Conservation (phyloP, 2,113 vertebrate genomes). For the Marmota flaviventris region DNA sequence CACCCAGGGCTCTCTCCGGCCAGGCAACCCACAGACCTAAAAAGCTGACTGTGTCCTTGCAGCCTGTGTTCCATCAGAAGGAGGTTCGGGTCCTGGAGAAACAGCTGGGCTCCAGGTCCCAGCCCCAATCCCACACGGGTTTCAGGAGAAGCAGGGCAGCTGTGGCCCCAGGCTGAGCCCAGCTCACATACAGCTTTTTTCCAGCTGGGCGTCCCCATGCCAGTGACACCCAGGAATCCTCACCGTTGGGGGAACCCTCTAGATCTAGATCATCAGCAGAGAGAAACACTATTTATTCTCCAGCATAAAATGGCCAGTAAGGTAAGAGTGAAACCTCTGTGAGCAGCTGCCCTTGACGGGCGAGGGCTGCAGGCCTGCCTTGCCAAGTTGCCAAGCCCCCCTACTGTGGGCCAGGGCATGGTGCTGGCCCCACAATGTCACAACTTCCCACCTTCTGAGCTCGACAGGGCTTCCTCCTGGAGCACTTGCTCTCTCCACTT, state of each 20-base stretch:
- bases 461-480: background rate
- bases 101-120: accelerated
- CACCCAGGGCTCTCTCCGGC: background rate
- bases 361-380: background rate
- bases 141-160: background rate
- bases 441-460: background rate
- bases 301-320: background rate
- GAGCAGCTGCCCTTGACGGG: background rate
- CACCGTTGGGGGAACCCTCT: background rate
- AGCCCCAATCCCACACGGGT: background rate
- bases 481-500: background rate
- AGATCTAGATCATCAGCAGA: background rate
- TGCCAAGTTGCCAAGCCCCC: background rate
- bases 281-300: background rate
- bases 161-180: too few species aligned
- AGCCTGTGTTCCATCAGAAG: accelerated
- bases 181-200: accelerated
- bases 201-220: accelerated
- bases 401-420: background rate
- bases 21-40: accelerated
- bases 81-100: background rate
- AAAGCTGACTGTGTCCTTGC: accelerated
- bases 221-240: accelerated
- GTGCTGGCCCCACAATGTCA: too few species aligned
- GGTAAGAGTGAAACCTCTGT: too few species aligned